Evolutionary conservation across 2,113 vertebrate genomes (phyloP).

Genomic region (Ammodytes marinus): DNA sequence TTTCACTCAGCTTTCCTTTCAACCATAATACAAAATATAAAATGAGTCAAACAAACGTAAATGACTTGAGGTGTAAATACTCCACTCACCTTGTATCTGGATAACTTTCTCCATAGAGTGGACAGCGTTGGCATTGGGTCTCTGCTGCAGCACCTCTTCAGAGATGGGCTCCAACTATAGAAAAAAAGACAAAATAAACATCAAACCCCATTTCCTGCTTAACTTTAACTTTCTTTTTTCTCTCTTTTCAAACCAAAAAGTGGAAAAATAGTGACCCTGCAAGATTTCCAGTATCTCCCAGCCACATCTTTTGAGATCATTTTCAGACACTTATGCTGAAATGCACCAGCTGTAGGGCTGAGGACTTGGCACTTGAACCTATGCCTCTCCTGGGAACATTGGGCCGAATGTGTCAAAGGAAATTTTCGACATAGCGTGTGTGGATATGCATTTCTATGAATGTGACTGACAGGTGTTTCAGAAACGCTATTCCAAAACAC

Average conservation of each 20-base stretch:
- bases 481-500: slow-evolving; percentile 24
- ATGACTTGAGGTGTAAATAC: neutral
- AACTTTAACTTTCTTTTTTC: neutral
- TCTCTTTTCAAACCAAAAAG: neutral
- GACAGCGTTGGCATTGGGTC: slow-evolving; percentile 91
- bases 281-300: neutral
- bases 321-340: slow-evolving; percentile 8
- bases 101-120: slow-evolving; percentile 96
- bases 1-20: neutral
- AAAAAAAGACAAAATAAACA: neutral
- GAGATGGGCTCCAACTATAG: slow-evolving; percentile 88
- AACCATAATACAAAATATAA: neutral
- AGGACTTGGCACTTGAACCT: slow-evolving; percentile 3
- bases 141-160: slow-evolving; percentile 92
- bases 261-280: neutral
- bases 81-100: slow-evolving; percentile 92
- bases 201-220: neutral
- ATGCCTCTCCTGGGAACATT: neutral
- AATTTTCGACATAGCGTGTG: neutral
- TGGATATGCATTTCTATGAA: slow-evolving; percentile 28
- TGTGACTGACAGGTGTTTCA: slow-evolving; percentile 56
- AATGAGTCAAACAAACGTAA: neutral
- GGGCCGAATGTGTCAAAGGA: slow-evolving; percentile 6
- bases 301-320: slow-evolving; percentile 4
- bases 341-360: neutral